phyloP scores from a whole-genome alignment of 2,113 vertebrate genomes.

The Acinonyx jubatus region DNA sequence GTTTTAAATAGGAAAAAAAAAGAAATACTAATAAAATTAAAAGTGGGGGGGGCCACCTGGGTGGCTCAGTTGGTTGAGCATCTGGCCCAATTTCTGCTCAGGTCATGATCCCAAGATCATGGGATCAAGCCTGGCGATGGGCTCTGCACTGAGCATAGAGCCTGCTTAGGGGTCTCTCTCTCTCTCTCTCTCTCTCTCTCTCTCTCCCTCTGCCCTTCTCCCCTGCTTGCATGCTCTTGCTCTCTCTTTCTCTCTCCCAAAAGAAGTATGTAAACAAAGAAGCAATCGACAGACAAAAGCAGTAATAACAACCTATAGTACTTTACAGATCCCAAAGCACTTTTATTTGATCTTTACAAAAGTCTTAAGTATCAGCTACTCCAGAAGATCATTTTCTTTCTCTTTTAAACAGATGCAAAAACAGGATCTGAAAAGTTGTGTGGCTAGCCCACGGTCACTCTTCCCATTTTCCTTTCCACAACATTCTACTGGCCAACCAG shows the following conservation, averaged over 20 bases:
- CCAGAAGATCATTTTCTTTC: background rate
- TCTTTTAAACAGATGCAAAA: background rate
- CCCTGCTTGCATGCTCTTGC: no score
- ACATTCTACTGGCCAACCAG: background rate
- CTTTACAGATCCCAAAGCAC: background rate
- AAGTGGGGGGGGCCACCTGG: background rate
- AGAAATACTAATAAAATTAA: background rate
- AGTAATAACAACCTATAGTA: background rate
- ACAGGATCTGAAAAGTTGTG: background rate
- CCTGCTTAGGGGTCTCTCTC: no score
- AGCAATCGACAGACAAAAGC: background rate
- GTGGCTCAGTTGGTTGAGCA: no score
- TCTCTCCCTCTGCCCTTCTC: no score
- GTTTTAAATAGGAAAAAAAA: constrained; percentile 11
- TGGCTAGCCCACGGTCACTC: rapidly evolving
- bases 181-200: no score
- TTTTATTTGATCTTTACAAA: background rate
- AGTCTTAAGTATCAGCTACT: background rate
- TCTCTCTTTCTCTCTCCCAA: no score
- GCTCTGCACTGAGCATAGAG: no score
- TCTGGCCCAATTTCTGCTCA: no score
- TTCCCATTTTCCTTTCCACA: no score
- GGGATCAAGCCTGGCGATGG: no score
- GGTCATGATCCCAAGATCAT: no score
- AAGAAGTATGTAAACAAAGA: background rate